Base-by-base conservation (phyloP, 2,113 vertebrate species). In the Furnarius figulus region DNA sequence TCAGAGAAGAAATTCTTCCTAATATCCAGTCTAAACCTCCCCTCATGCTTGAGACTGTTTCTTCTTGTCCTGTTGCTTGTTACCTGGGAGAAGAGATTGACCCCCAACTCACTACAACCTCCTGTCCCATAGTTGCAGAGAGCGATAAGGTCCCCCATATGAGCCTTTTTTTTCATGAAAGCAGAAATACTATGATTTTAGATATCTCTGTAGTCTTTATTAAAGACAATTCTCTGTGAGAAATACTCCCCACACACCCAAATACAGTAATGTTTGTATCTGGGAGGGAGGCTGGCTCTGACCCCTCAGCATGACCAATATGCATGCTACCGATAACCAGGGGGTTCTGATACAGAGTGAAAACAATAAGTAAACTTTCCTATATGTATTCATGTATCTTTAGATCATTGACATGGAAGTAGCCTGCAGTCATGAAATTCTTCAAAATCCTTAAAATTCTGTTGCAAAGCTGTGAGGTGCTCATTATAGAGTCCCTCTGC, bases 301-400 rank as follows among this genome's bases (percentile, higher is more conserved):
- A 53, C 9, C 16, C 23, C 44, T 62, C 39, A 46, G 28, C 27
- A 14, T 30, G 28, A 42, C 42, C 42, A 65, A 46, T 52, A 17
- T 0, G 0, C n/a, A 42, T 7, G 10, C 14, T 39, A 46, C 30
- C 46, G 14, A 58, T 49, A 35, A 28, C 14, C 22, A n/a, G 8
- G 3, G 12, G 35, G 22, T 35, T 42, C 28, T 53, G 67, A 66
- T 17, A 56, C 18, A 53, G 18, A 27, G 2, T n/a, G 44, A 86
- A 37, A 58, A 14, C 25, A 10, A 4, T 12, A 39, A 67, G 39
- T 16, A 71, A 84, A n/a, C 22, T 95, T 91, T 31, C 30, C 31
- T n/a, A 22, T 42, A 47, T 27, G 59, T 44, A n/a, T 20, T 31
- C 16, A 10, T 52, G 2, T 65, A 15, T 49, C 44, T 75, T 66